phyloP scores from a whole-genome alignment of 2,888 invertebrate genomes.

The Vannuccia rotundouncinata region DNA sequence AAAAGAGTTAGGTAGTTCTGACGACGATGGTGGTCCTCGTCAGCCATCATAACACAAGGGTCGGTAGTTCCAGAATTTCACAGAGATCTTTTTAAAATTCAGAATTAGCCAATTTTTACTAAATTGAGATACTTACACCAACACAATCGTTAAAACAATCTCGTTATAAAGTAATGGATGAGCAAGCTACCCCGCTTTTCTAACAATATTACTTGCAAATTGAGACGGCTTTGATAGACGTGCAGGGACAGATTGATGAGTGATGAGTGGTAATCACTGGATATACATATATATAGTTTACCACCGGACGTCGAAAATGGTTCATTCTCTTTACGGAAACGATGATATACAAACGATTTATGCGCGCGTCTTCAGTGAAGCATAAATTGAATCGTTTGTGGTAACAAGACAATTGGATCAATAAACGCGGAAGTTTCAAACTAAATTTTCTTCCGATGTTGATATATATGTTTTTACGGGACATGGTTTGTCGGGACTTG shows the following conservation, averaged over 20 bases:
- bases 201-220: too few species aligned
- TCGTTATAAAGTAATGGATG: too few species aligned
- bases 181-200: too few species aligned
- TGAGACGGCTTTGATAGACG: too few species aligned
- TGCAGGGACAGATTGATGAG: neutral
- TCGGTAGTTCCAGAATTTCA: neutral
- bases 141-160: too few species aligned
- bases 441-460: neutral
- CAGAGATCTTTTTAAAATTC: too few species aligned
- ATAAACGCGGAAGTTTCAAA: neutral
- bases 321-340: neutral
- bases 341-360: constrained; percentile 6
- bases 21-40: neutral
- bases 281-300: neutral
- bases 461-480: too few species aligned
- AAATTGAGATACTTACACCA: too few species aligned
- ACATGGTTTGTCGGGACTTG: too few species aligned
- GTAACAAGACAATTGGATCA: neutral
- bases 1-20: neutral
- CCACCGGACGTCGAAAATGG: neutral
- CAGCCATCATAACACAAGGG: neutral
- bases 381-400: constrained; percentile 8
- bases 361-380: neutral
- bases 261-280: neutral
- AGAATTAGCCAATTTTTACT: too few species aligned